Evolutionary conservation across 1,140 invertebrate species (phyloP), one percentile per base, ranked within the genome.

Genomic region (Hycleus cichorii): DNA sequence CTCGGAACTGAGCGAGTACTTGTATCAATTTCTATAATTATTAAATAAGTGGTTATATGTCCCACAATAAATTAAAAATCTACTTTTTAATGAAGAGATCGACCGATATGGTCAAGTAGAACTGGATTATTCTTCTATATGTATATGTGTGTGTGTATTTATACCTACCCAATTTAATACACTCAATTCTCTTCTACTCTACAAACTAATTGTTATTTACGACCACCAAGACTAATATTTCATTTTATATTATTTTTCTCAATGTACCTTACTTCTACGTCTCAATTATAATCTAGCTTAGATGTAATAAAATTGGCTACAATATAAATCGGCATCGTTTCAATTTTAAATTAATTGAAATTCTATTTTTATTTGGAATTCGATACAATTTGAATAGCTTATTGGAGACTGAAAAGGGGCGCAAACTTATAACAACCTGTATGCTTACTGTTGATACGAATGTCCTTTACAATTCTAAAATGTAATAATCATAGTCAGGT

Each of bases 201-300:
- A 59, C 39, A 32, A 62, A 62, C 53, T 63, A 63, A 64, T 64
- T 64, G 62, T 64, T 64, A 64, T 64, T 64, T 64, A 64, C 58
- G 59, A 38, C 39, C 26, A 26, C 9, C 47, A 49, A 26, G 27
- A 47, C 47, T 57, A 64, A 64, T 64, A 64, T 58, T 61, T 64
- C 61, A 63, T 63, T 63, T 18, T 63, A 57, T 63, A 63, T 62
- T 18, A 32, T 7, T 5, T 32, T 63, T 56, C 47, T 54, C 39
- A 7, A 12, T 10, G 51, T 56, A 60, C 47, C 57, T 53, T 51
- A 61, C 49, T 51, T 32, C 32, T 53, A 64, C 59, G 47, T 64
- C 62, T 64, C 57, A 64, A 64, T 64, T 57, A 64, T 47, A 52
- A 60, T 60, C 47, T 60, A 56, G 44, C 38, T 49, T 26, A 38